Percentiles rank a stretch among this genome's conserved stretches.
Evolutionary conservation across 2,113 vertebrate species (phyloP).

Genomic region (Corydoras sp.): DNA sequence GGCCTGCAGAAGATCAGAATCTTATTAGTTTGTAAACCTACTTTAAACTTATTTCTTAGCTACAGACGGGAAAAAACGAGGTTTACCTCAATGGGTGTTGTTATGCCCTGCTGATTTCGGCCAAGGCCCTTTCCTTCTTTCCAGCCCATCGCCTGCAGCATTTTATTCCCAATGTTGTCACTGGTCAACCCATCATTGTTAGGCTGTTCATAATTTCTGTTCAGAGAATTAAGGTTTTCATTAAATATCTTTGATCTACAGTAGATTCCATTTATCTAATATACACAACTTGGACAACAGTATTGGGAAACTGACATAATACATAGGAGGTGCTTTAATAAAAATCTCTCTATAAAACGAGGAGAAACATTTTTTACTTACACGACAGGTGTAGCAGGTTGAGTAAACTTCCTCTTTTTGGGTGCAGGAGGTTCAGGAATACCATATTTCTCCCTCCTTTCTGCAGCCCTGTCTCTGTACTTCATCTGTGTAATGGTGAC

Average conservation of each 20-base stretch:
- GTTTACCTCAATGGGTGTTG: conserved; percentile 88
- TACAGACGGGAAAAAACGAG: neutral
- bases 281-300: too few species aligned
- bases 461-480: conserved; percentile 93
- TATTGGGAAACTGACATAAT: too few species aligned
- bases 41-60: neutral
- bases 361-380: conserved; percentile 51
- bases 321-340: neutral
- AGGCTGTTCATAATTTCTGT: conserved; percentile 94
- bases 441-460: conserved; percentile 93
- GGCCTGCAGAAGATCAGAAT: conserved; percentile 65
- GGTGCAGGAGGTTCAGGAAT: conserved; percentile 93
- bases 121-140: conserved; percentile 94
- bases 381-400: conserved; percentile 74
- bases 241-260: too few species aligned
- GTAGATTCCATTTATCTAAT: too few species aligned
- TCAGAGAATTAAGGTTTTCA: neutral
- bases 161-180: conserved; percentile 98
- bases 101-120: conserved; percentile 95
- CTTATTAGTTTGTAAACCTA: neutral
- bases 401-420: conserved; percentile 91
- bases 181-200: conserved; percentile 96
- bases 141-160: conserved; percentile 99
- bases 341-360: neutral
- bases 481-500: conserved; percentile 73